A percentile compares a stretch with the other conserved stretches of the same genome.
These are phyloP conservation scores for Pandion haliaetus DNA, from an alignment of 2,113 vertebrate genomes.

Conservation along the genomic window DNA sequence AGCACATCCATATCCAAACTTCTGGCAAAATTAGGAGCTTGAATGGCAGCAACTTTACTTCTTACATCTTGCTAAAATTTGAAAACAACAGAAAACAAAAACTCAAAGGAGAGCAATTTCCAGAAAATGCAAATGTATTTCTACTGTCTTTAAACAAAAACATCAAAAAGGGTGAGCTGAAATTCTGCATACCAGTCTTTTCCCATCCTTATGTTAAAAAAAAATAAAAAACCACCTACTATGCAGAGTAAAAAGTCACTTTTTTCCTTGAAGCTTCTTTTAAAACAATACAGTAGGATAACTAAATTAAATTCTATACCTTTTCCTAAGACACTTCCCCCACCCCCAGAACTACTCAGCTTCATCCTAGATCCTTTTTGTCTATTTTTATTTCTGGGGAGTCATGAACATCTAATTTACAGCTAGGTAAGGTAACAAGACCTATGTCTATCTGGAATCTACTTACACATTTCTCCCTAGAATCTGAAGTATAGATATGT, in stretches of 20 bases:
- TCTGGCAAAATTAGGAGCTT: background rate
- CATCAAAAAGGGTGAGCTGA: background rate
- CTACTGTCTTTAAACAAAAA: background rate
- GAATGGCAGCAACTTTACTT: background rate
- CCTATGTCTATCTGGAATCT: background rate
- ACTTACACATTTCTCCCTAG: background rate
- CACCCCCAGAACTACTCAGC: background rate
- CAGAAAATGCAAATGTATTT: background rate
- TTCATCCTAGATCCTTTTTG: background rate
- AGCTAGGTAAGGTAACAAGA: background rate
- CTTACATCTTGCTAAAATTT: background rate
- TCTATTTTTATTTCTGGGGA: background rate
- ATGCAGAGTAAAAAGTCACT: background rate
- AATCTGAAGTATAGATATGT: background rate
- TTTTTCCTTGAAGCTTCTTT: background rate
- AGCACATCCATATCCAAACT: background rate
- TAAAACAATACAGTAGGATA: background rate
- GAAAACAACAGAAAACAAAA: background rate
- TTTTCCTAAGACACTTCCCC: background rate
- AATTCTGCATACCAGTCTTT: background rate
- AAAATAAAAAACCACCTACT: background rate
- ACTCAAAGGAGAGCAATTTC: background rate
- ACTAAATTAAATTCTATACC: background rate
- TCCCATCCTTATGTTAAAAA: background rate
- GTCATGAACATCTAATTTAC: background rate